These are phyloP conservation scores for Amphiprion clarkii DNA, from an alignment of 2,797 vertebrate species.

Conservation along the genomic window DNA sequence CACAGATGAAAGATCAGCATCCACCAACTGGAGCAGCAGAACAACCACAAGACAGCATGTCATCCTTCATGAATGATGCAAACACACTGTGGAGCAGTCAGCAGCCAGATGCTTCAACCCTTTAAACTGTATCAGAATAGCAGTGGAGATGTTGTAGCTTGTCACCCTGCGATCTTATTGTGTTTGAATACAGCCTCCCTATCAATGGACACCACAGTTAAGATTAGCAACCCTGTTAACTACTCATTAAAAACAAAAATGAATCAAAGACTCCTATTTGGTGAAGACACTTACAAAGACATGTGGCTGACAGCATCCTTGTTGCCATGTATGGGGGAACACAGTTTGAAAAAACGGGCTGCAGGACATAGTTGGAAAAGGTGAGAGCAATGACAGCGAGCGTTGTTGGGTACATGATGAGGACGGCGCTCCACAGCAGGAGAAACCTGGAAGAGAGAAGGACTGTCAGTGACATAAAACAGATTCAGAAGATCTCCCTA, in stretches of 20 bases:
- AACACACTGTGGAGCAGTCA: not conserved
- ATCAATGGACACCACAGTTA: not conserved
- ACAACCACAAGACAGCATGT: not conserved
- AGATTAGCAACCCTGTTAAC: not conserved
- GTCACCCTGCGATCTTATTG: not conserved
- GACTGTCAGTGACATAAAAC: not conserved
- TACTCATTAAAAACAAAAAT: not conserved
- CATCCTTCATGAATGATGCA: constrained; percentile 19
- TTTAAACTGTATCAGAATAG: not conserved
- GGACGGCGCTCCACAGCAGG: constrained; percentile 94
- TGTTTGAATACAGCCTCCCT: too few species aligned
- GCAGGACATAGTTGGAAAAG: constrained; percentile 97
- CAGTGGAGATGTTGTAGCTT: not conserved
- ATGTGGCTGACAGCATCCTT: constrained; percentile 89
- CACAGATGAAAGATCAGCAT: constrained; percentile 2
- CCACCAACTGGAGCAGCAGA: not conserved
- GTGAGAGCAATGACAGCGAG: constrained; percentile 96
- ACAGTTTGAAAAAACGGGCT: constrained; percentile 94
- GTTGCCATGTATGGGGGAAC: constrained; percentile 93
- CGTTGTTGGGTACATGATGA: constrained; percentile 99
- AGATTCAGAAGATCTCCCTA: not conserved
- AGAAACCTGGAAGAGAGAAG: constrained; percentile 87
- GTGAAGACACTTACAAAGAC: constrained; percentile 63
- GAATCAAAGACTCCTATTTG: not conserved
- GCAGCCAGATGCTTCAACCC: not conserved